Evolutionary conservation across 2,888 invertebrate species (phyloP), one percentile per base, ranked within the genome.

Genomic region (Neoitamus cyanurus): DNA sequence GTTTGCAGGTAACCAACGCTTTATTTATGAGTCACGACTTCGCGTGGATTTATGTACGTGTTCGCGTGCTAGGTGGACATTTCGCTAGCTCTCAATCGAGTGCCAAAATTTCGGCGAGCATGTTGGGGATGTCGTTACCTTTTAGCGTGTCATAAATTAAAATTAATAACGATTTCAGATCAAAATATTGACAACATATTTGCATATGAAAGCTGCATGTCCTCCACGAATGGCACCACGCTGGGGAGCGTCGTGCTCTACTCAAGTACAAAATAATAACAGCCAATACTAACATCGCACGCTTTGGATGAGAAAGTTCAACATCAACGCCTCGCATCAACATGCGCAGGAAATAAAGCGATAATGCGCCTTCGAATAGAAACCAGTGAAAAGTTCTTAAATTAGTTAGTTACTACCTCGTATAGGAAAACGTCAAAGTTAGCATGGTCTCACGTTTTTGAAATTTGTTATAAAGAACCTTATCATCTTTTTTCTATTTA

Each of bases 171-270:
- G 37, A 37, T 9, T 7, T 6, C 15, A 37, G 75, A 75, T 75
- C 75, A 75, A 75, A 75, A 75, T 75, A 75, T 75, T 75, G 75
- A 75, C 75, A 75, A 75, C 15, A 34, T 75, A 75, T 75, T 75
- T 75, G 37, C 70, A 70, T 70, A 70, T 70, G 70, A 70, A 70
- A 30, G 25, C 20, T 20, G 58, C 58, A 58, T 42, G 58, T 20
- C 7, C 7, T 58, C 58, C 15, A 58, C 58, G 11, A 58, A 58
- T 58, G 58, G 58, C 58, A 58, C 58, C 58, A 58, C 9, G 58
- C 58, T 58, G 58, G 7, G 42, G 42, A 13, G 42, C n/a, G 58
- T 25, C 25, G 58, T 58, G 25, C 25, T 20, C 58, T 58, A 25
- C 9, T 2, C 6, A 58, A 25, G 58, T 58, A 58, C 58, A 58